These are phyloP conservation scores for Periophthalmodon schlosseri DNA, from an alignment of 2,113 vertebrate species.

Conservation along the genomic window DNA sequence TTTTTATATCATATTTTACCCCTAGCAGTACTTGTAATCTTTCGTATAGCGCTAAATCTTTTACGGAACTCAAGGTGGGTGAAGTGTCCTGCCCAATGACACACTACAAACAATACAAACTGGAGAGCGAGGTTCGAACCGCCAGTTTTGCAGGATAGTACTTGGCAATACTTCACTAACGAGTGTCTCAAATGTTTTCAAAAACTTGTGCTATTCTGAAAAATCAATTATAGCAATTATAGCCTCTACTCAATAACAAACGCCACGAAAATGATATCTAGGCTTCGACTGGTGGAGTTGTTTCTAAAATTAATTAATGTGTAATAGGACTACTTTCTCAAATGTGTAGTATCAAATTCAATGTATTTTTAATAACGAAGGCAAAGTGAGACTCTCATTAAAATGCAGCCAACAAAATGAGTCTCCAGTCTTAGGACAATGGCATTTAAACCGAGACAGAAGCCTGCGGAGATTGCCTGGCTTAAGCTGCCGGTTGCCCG, in stretches of 20 bases:
- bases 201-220: neutral
- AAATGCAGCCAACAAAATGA: conserved; percentile 39
- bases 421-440: conserved; percentile 40
- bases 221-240: conserved; percentile 2
- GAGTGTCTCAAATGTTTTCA: neutral
- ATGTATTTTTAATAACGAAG: conserved; percentile 25
- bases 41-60: neutral
- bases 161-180: neutral
- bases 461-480: conserved; percentile 37
- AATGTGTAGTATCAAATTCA: conserved; percentile 18
- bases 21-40: too few species aligned
- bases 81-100: neutral
- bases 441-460: conserved; percentile 61
- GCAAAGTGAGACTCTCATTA: conserved; percentile 30
- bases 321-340: conserved; percentile 25
- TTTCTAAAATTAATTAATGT: conserved; percentile 28
- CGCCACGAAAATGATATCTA: conserved; percentile 13
- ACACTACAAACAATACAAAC: neutral
- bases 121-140: too few species aligned
- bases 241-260: conserved; percentile 12
- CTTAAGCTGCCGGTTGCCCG: neutral
- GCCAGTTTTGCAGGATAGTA: neutral
- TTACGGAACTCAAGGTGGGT: neutral
- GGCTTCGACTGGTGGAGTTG: conserved; percentile 2
- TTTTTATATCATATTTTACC: too few species aligned